Evolutionary conservation across 2,113 vertebrate species (phyloP).

Genomic region (Porphyrio hochstetteri): DNA sequence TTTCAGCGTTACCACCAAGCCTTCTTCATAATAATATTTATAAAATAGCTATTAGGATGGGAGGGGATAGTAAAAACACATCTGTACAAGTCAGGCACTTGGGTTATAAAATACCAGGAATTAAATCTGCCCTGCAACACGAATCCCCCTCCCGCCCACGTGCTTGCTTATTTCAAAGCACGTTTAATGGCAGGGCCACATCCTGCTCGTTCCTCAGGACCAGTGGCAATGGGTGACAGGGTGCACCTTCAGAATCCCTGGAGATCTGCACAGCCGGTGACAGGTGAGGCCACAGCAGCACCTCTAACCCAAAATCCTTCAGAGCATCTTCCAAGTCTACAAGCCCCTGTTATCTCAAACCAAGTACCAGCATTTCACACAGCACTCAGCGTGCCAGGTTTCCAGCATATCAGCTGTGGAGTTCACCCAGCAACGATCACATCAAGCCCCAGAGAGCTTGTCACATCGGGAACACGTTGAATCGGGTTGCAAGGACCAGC

Average conservation of each 20-base stretch:
- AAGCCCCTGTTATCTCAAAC: background rate
- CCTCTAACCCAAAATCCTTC: background rate
- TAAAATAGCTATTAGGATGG: conserved; percentile 61
- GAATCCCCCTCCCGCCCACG: background rate
- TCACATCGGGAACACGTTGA: rapidly evolving
- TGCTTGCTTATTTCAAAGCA: background rate
- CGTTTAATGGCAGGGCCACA: background rate
- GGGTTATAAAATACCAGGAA: conserved; percentile 14
- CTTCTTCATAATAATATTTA: conserved; percentile 60
- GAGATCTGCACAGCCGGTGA: background rate
- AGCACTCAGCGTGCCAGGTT: background rate
- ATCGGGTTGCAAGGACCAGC: background rate
- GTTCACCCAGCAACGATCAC: background rate
- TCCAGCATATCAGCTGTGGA: background rate
- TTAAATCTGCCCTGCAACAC: background rate
- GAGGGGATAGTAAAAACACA: conserved; percentile 32
- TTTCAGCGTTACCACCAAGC: conserved; percentile 43
- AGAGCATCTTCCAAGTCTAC: background rate
- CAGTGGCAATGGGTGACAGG: background rate
- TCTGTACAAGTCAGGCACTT: conserved; percentile 5
- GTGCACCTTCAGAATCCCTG: background rate
- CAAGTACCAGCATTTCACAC: background rate
- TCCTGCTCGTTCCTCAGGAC: background rate
- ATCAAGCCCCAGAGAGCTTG: background rate
- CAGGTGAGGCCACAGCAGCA: background rate